Base-by-base conservation (phyloP, 2,113 vertebrate genomes). In the Kryptolebias marmoratus region DNA sequence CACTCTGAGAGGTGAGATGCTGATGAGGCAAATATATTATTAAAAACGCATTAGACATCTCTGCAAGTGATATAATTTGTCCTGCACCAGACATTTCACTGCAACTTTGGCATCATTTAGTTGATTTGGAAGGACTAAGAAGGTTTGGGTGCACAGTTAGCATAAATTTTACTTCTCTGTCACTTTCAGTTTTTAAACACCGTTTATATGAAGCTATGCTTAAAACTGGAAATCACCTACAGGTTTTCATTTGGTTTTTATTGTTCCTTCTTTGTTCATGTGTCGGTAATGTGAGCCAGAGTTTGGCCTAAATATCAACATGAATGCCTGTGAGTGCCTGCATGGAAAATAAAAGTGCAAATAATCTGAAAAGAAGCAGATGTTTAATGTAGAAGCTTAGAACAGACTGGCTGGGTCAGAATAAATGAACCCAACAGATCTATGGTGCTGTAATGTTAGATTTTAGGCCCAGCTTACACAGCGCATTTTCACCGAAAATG, bases 1-100 rank as follows among this genome's bases (percentile, higher is more conserved):
- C 63, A 61, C 65, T 27, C 74, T 71, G 68, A 76, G 68, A 84
- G 73, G 72, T 80, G 77, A 85, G 79, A 77, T 85, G 90, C 90
- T 90, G 90, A 93, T 85, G 80, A 83, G 78, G 89, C 83, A 32
- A 81, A 88, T 89, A 60, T 90, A 75, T 92, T 92, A 92, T 90
- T 89, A 89, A 92, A 83, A 88, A 87, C 8, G 12, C 88, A 90
- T 90, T 87, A 90, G 84, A 76, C 77, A 77, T 80, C 60, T 66
- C 22, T 42, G 73, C n/a, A 18, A 69, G 75, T 58, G 44, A 71
- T 71, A 75, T 82, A 10, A 81, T 79, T 62, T 72, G 49, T 78
- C 63, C 65, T 39, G 75, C 64, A 22, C 80, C 49, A 66, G 53
- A 72, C 68, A 68, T 75, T 64, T 31, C 60, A 52, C 82, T 32